phyloP scores from a whole-genome alignment of 2,888 invertebrate species.

The Andrena camellia region DNA sequence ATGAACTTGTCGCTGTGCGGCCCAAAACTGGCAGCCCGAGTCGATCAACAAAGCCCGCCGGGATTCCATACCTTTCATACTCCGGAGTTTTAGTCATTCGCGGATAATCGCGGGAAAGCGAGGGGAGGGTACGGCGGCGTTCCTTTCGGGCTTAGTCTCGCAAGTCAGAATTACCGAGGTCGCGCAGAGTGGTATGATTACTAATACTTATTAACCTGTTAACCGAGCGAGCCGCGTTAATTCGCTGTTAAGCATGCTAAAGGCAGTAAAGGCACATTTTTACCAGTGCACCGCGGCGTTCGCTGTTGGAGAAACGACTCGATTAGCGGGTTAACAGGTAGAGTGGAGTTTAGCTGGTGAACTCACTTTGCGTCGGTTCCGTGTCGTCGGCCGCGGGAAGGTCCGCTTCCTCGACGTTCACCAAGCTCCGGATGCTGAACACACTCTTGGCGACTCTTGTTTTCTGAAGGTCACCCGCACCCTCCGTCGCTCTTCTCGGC shows the following conservation, averaged over 20 bases:
- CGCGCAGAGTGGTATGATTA: not conserved
- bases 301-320: not conserved
- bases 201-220: not conserved
- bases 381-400: slow-evolving; percentile 69
- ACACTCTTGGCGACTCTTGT: slow-evolving; percentile 87
- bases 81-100: not conserved
- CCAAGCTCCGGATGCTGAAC: slow-evolving; percentile 87
- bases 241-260: not conserved
- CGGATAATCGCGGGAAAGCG: not conserved
- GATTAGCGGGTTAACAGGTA: not conserved
- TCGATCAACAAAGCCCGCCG: not conserved
- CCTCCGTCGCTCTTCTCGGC: slow-evolving; percentile 82
- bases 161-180: no score
- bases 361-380: slow-evolving; percentile 75
- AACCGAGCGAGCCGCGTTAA: not conserved
- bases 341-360: not conserved
- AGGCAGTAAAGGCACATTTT: not conserved
- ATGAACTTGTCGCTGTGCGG: not conserved
- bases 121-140: no score
- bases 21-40: not conserved
- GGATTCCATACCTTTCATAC: not conserved
- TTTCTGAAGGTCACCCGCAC: slow-evolving; percentile 84
- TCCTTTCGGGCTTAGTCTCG: no score
- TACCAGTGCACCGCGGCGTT: not conserved
- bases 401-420: slow-evolving; percentile 86